Conservation (phyloP, 1,140 invertebrate species). For the Anastatus disparis region DNA sequence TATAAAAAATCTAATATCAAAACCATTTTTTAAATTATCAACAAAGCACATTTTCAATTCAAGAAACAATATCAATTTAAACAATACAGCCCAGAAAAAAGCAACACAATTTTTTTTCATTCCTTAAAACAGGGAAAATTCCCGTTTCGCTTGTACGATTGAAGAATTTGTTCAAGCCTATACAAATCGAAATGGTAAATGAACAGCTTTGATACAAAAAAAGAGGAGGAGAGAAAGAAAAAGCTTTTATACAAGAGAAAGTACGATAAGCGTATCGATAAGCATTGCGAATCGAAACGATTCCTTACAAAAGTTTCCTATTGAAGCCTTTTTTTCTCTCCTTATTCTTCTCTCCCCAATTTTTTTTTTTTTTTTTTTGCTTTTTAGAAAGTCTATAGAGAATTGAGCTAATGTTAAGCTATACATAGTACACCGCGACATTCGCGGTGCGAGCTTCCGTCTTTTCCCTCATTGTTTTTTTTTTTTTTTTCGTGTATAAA, state of each 20-base stretch:
- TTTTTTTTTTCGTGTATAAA: not conserved
- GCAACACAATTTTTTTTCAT: too few relatives aligned
- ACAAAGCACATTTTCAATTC: too few relatives aligned
- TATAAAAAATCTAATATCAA: too few relatives aligned
- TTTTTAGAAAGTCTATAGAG: not conserved
- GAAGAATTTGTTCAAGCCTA: not conserved
- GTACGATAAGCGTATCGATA: not conserved
- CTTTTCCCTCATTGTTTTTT: not conserved
- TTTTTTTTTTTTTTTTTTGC: too few relatives aligned
- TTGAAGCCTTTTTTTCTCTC: not conserved
- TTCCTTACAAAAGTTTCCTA: conserved; percentile 15
- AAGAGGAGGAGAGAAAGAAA: too few relatives aligned
- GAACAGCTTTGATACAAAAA: too few relatives aligned
- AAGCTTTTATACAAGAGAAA: not conserved
- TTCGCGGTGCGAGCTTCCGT: not conserved
- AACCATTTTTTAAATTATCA: too few relatives aligned
- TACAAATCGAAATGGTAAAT: not conserved
- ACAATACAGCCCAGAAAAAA: too few relatives aligned
- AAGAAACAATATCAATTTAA: too few relatives aligned
- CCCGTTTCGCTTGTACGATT: not conserved
- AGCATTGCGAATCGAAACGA: not conserved
- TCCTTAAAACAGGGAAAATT: too few relatives aligned
- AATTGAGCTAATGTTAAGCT: not conserved
- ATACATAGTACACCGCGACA: not conserved
- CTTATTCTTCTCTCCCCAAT: not conserved